phyloP scores from a whole-genome alignment of 2,797 vertebrate species.

The Ara ararauna region DNA sequence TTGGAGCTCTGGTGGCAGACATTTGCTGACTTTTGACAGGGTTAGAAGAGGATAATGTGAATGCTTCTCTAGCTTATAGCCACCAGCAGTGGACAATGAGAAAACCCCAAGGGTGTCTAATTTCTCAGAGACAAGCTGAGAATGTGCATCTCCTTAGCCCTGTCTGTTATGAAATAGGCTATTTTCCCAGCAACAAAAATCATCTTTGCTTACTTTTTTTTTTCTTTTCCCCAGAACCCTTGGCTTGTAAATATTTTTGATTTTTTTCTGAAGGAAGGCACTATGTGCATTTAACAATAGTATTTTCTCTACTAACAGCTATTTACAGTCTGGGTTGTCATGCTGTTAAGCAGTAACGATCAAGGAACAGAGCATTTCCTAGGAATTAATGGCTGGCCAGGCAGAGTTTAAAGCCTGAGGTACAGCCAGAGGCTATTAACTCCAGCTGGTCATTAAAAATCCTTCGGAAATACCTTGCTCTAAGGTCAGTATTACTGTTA shows the following conservation, averaged over 20 bases:
- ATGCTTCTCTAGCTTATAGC: background rate
- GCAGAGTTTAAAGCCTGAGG: constrained; percentile 43
- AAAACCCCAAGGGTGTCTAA: background rate
- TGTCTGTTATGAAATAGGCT: background rate
- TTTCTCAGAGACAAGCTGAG: background rate
- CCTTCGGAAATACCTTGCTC: constrained; percentile 57
- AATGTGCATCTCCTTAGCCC: background rate
- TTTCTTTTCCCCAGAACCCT: background rate
- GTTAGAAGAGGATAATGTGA: background rate
- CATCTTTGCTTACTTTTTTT: background rate
- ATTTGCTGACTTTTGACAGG: background rate
- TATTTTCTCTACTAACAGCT: constrained; percentile 25
- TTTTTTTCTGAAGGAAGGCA: background rate
- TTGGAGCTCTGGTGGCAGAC: background rate
- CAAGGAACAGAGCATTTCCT: constrained; percentile 57
- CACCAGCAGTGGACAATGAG: background rate
- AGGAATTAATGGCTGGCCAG: constrained; percentile 60
- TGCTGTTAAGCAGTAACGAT: constrained; percentile 42
- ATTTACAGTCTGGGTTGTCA: constrained; percentile 38
- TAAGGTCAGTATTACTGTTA: constrained; percentile 52
- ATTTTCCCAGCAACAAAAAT: background rate
- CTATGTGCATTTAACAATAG: constrained; percentile 3
- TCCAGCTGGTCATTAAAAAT: constrained; percentile 67
- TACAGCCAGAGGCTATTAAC: constrained; percentile 63
- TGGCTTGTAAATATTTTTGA: background rate